Evolutionary conservation across 2,113 vertebrate species (phyloP).

Genomic region (Lota lota): DNA sequence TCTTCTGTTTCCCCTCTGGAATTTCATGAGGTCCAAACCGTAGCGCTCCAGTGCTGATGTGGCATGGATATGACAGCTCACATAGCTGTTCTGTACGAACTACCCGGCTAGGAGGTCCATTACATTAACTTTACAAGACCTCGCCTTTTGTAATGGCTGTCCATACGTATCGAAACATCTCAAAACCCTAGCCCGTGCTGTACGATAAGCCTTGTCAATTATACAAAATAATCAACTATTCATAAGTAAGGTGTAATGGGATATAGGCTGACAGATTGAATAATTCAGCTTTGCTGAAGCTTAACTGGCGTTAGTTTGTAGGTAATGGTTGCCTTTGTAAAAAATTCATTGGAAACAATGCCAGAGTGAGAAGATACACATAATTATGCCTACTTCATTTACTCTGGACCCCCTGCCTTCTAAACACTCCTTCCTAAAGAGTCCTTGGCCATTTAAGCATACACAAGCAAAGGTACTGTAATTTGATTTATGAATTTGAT

Average conservation of each 20-base stretch:
- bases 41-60: constrained; percentile 38
- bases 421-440: constrained; percentile 54
- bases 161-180: constrained; percentile 69
- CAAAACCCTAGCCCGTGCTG: constrained; percentile 75
- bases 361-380: constrained; percentile 71
- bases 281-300: constrained; percentile 90
- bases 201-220: constrained; percentile 87
- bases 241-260: constrained; percentile 88
- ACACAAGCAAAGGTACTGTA: constrained; percentile 69
- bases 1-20: too few species aligned
- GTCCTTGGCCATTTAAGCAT: constrained; percentile 54
- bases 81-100: constrained; percentile 50
- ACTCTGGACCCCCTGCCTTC: constrained; percentile 49
- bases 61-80: constrained; percentile 66
- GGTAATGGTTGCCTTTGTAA: constrained; percentile 82
- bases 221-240: constrained; percentile 97
- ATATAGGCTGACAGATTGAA: constrained; percentile 88
- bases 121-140: too few species aligned
- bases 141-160: constrained; percentile 57
- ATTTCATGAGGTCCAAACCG: constrained; percentile 31
- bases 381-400: constrained; percentile 77
- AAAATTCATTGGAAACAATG: constrained; percentile 82
- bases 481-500: constrained; percentile 82
- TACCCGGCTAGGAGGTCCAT: constrained; percentile 25
- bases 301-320: constrained; percentile 82